Evolutionary conservation across 2,888 invertebrate genomes (phyloP), one percentile per base, ranked within the genome.

Genomic region (Brachylomia viminalis): DNA sequence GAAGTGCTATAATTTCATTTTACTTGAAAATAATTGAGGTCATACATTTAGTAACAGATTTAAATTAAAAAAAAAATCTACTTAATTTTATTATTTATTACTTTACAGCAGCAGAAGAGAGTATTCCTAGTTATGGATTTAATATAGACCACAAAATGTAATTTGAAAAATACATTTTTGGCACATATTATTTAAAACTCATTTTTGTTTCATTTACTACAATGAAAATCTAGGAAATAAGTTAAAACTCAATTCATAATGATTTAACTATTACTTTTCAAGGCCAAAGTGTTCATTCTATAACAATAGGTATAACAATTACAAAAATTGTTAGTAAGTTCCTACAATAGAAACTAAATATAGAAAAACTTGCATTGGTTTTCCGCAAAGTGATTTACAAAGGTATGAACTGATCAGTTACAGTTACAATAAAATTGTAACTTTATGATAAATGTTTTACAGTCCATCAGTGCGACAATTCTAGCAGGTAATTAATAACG

Each of bases 211-310:
- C n/a, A n/a, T n/a, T n/a, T 3, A 17, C 42, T 75, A 38, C 17
- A 45, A 30, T 61, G 6, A n/a, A 27, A 72, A 11, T 75, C 56
- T 49, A 71, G 20, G 49, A 59, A 49, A 45, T 54, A 20, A 33
- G 20, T 77, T 8, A 54, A 61, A 61, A 61, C 15, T 47, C 15
- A n/a, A 62, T 30, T 6, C 23, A 52, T n/a, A n/a, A n/a, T n/a
- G n/a, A n/a, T 74, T 80, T 47, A 62, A 38, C 45, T 62, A 42
- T 77, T 62, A 80, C 52, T 62, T 61, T 80, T 62, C 77, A 80
- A 80, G 81, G 81, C 23, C 10, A 17, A 30, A 33, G 23, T 15
- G 15, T 45, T n/a, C 2, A 33, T 17, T n/a, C 59, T 33, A 79
- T 33, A 11, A 67, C 30, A 52, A 74, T 13, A 56, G 13, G n/a